Evolutionary conservation across 2,888 invertebrate genomes (phyloP).

Genomic region (Synanthedon myopaeformis): DNA sequence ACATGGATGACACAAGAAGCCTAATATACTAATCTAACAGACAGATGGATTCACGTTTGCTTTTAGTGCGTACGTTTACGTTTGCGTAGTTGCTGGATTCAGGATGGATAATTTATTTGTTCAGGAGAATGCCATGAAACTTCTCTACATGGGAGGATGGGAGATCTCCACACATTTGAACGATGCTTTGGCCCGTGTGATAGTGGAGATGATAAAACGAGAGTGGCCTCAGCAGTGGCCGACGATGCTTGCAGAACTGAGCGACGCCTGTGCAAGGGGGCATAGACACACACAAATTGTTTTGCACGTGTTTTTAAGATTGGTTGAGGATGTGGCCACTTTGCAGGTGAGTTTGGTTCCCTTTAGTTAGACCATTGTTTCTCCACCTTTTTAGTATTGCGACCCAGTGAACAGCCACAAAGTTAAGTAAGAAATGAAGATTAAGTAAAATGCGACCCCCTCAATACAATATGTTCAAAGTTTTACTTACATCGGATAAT

Average conservation of each 20-base stretch:
- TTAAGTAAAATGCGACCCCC: no score
- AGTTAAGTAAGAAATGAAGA: no score
- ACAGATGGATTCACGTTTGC: not conserved
- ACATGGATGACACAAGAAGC: not conserved
- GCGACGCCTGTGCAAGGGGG: constrained; percentile 83
- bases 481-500: no score
- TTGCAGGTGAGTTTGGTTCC: constrained; percentile 72
- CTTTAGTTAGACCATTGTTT: no score
- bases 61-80: constrained; percentile 1
- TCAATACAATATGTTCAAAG: no score
- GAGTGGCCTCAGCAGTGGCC: constrained; percentile 99
- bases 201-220: constrained; percentile 96
- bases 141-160: constrained; percentile 81
- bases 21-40: not conserved
- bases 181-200: constrained; percentile 88
- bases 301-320: constrained; percentile 85
- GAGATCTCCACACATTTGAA: constrained; percentile 81
- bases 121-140: constrained; percentile 88
- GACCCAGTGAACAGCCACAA: no score
- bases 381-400: no score
- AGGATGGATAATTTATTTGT: constrained; percentile 5
- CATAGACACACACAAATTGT: constrained; percentile 92
- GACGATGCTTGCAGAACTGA: constrained; percentile 83
- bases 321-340: constrained; percentile 94
- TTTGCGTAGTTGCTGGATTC: no score